Evolutionary conservation across 2,888 invertebrate species (phyloP).

Genomic region (Phrixothrix hirtus): DNA sequence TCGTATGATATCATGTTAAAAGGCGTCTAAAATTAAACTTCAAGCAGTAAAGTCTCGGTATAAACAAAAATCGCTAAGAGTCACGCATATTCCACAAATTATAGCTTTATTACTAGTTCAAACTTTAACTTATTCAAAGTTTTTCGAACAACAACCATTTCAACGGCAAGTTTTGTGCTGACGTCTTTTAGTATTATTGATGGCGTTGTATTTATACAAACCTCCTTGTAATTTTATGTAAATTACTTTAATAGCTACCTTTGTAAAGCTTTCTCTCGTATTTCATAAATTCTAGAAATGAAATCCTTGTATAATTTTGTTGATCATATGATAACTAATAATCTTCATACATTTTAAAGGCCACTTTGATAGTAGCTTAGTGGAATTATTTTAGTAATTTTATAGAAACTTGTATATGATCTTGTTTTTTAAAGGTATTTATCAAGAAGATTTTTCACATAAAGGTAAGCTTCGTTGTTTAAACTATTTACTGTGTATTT

Average conservation of each 20-base stretch:
- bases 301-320: too few relatives aligned
- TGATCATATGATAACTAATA: too few relatives aligned
- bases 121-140: not conserved
- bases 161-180: not conserved
- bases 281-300: too few relatives aligned
- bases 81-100: not conserved
- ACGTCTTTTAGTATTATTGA: not conserved
- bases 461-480: conserved; percentile 36
- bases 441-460: conserved; percentile 33
- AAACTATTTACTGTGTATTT: conserved; percentile 25
- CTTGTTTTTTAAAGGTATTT: conserved; percentile 20
- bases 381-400: not conserved
- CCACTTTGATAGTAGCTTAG: too few relatives aligned
- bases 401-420: not conserved
- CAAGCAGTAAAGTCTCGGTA: not conserved
- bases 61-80: not conserved
- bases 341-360: too few relatives aligned
- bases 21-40: not conserved
- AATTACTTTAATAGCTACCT: not conserved
- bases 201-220: not conserved
- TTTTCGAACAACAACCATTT: not conserved
- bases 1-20: not conserved
- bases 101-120: not conserved
- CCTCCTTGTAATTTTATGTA: not conserved
- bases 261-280: not conserved